Evolutionary conservation across 2,797 vertebrate genomes (phyloP), one percentile per base, ranked within the genome.

Genomic region (Cossypha dichroa): DNA sequence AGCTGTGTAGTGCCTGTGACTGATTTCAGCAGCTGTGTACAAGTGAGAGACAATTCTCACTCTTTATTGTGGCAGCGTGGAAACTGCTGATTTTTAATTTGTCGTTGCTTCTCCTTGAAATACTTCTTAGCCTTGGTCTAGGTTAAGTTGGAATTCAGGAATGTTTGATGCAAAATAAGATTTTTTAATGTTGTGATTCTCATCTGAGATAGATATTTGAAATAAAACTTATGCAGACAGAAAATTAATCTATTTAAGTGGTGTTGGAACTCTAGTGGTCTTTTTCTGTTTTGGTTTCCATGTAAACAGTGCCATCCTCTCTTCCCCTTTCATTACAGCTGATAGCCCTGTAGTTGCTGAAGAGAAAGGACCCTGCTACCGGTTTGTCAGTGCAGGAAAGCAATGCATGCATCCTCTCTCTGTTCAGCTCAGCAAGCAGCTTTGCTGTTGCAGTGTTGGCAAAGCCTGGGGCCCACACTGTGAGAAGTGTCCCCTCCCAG

Each of bases 371-470:
- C 98, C 99, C 95, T 99, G 99, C 98, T 99, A 99, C 98, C 99
- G 99, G 69, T 98, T 99, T 98, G 98, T 99, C 94, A 99, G 98
- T 97, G 97, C 99, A 83, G 99, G 99, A 97, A 99, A 98, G 97
- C 99, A 99, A 74, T 99, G 99, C 97, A 98, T 99, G 98, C 99
- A 99, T 98, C 99, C 99, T 76, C 98, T 99, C 88, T 99, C 99
- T 97, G 98, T 99, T 54, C 99, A 99, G 96, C 99, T 99, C 98
- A 99, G 98, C 98, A 99, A 98, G 97, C 99, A 99, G 98, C 98
- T 99, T 95, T 99, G 99, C 98, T 99, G 99, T 98, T 99, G 99
- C 98, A 99, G 99, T 83, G 99, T 99, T 98, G 99, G 99, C 97
- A 99, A 99, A 97, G 99, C 99, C 96, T 99, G 99, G 99, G 99